Percentiles rank a stretch among this genome's conserved stretches.
Conservation (phyloP, 1,140 invertebrate species). For the Geopemphigus sp. region DNA sequence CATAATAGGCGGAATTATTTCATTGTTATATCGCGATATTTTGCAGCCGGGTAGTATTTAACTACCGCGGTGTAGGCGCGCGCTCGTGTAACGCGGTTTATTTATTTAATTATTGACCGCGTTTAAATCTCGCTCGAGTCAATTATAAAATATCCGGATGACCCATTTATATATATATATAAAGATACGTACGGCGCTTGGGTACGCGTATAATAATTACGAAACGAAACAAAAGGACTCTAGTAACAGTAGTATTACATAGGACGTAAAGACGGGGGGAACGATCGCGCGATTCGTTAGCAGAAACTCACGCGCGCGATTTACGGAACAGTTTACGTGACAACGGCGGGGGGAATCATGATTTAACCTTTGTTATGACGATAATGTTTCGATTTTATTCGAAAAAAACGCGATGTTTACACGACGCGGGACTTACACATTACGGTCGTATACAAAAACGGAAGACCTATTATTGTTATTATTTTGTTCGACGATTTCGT, state of each 20-base stretch:
- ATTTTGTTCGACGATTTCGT: background rate
- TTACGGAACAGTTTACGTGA: constrained; percentile 32
- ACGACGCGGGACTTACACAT: background rate
- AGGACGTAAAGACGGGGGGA: background rate
- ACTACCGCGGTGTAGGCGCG: background rate
- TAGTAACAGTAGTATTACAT: background rate
- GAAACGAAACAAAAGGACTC: constrained; percentile 3
- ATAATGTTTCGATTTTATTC: constrained; percentile 10
- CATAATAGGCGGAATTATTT: background rate
- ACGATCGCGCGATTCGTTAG: background rate
- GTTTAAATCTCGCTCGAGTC: background rate
- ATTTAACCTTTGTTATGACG: constrained; percentile 16
- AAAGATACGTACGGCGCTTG: background rate
- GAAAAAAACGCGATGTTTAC: constrained; percentile 29
- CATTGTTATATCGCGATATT: background rate
- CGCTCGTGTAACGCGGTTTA: background rate
- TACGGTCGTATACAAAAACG: no score
- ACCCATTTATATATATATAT: no score
- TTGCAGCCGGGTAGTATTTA: no score
- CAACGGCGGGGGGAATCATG: background rate
- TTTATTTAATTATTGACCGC: background rate
- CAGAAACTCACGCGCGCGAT: background rate
- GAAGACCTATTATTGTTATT: constrained; percentile 14
- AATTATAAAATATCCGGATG: background rate
- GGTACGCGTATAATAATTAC: background rate